Evolutionary conservation across 2,797 vertebrate genomes (phyloP), one percentile per base, ranked within the genome.

Genomic region (Alauda arvensis): DNA sequence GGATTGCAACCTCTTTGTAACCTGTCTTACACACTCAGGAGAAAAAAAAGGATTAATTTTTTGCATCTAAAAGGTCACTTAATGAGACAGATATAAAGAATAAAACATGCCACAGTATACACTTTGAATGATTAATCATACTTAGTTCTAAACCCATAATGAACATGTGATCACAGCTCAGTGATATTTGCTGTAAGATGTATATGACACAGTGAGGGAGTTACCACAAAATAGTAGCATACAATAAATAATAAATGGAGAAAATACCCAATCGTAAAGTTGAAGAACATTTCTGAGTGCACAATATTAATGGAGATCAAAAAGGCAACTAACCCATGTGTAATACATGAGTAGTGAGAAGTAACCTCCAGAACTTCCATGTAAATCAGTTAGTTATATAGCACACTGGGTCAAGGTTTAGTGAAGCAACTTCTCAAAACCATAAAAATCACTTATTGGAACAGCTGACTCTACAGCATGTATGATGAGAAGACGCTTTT

Each of bases 321-420:
- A 88, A 91, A 90, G 82, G 77, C 84, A 90, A 91, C 87, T 93
- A 94, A 94, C 90, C 90, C 60, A 71, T 48, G 60, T 91, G 88
- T 94, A 94, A 94, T 93, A 94, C 92, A 91, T 80, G 86, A 91
- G 76, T 56, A 93, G 77, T 42, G 77, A 94, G 62, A 93, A 94
- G 83, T 89, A 94, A 93, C 91, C 91, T 91, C 66, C 63, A 85
- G 88, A 92, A 88, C 93, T 93, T 91, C 82, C 84, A 91, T 81
- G 87, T 94, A 95, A 94, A 94, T 88, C 92, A 93, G 91, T 88
- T 94, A 94, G 90, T 92, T 92, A 94, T 88, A 94, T 48, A 86
- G 79, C 70, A 90, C 46, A 57, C 14, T 77, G 79, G 87, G 91
- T 90, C 94, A 93, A 90, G 70, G 87, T 90, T 93, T 91, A 94